These are phyloP conservation scores for Plemyria rubiginata DNA, from an alignment of 2,888 invertebrate species.

Conservation along the genomic window DNA sequence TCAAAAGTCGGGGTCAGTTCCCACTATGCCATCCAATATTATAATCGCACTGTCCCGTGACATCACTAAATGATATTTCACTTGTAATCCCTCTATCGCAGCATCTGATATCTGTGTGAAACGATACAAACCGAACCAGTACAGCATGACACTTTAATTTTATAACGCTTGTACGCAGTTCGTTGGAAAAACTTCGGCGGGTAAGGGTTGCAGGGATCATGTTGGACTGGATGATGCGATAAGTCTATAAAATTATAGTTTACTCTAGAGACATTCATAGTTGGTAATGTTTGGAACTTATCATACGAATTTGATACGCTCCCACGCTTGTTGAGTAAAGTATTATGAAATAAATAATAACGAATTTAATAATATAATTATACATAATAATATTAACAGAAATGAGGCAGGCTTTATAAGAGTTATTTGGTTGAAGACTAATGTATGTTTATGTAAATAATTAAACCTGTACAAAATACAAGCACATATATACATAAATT, in stretches of 20 bases:
- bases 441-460: too few species aligned
- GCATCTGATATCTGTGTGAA: constrained; percentile 75
- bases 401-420: too few species aligned
- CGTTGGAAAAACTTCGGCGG: constrained; percentile 1
- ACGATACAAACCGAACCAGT: constrained; percentile 40
- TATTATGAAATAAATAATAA: neutral
- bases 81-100: constrained; percentile 56
- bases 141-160: constrained; percentile 37
- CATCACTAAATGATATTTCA: constrained; percentile 57
- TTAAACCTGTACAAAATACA: too few species aligned
- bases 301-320: constrained; percentile 58
- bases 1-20: constrained; percentile 17
- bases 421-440: too few species aligned
- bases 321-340: constrained; percentile 56
- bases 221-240: constrained; percentile 41
- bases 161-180: neutral
- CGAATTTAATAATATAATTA: neutral
- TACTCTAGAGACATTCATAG: constrained; percentile 65
- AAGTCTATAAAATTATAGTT: constrained; percentile 52
- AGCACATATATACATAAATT: too few species aligned
- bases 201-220: constrained; percentile 42
- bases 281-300: constrained; percentile 62
- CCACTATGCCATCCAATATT: constrained; percentile 19
- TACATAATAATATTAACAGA: too few species aligned
- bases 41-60: constrained; percentile 50